Evolutionary conservation across 2,888 invertebrate genomes (phyloP).

Genomic region (Machimus atricapillus): DNA sequence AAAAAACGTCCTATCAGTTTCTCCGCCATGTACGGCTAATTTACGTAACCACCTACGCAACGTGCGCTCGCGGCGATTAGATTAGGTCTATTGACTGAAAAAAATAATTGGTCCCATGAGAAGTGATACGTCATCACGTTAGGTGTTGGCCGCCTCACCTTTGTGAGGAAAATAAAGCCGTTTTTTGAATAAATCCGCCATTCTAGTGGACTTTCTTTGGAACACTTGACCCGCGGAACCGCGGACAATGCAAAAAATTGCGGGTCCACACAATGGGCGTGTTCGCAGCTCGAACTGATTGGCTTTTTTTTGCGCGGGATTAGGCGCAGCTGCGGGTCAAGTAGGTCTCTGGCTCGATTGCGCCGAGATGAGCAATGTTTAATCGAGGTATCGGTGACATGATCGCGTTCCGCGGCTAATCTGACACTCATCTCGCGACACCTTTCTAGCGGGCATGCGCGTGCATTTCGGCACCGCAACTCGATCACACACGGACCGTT

Average conservation of each 20-base stretch:
- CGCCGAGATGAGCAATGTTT: constrained; percentile 5
- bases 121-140: not conserved
- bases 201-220: not conserved
- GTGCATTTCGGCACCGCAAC: not conserved
- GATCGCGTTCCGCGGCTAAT: not conserved
- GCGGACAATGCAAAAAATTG: not conserved
- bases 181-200: constrained; percentile 1
- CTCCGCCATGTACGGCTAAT: not conserved
- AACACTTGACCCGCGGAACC: not conserved
- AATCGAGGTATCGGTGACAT: constrained; percentile 13
- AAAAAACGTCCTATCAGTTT: not conserved
- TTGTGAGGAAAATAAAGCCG: not conserved
- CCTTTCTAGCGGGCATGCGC: not conserved
- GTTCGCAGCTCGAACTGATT: not conserved
- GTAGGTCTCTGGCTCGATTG: not conserved
- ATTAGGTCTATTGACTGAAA: not conserved
- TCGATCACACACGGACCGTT: not conserved
- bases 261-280: not conserved
- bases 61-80: not conserved
- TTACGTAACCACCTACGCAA: constrained; percentile 14
- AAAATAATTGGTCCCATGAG: not conserved
- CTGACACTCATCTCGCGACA: constrained; percentile 7
- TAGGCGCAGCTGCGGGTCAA: constrained; percentile 11
- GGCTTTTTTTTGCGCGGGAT: not conserved
- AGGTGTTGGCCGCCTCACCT: not conserved